Evolutionary conservation across 2,797 vertebrate genomes (phyloP), one percentile per base, ranked within the genome.

Genomic region (Anisognathus igniventris): DNA sequence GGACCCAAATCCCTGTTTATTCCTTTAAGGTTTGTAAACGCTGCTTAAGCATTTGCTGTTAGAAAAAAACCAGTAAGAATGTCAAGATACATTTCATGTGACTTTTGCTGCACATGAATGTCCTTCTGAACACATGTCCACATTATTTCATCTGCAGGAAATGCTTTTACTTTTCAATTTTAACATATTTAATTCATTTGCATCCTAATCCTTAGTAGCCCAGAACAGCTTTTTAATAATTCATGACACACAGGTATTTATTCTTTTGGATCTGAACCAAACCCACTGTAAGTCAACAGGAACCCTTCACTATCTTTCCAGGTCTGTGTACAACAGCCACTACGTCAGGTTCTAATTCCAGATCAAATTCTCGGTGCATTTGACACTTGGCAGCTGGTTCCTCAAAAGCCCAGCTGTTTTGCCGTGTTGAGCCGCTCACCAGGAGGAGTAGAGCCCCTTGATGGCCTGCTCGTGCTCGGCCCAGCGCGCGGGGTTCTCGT

Each of bases 401-500:
- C 11, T 1, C 1, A 14, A 4, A 39, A 56, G 42, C 30, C 58
- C 17, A 3, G 18, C 12, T 42, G 2, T 40, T 31, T 28, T 56
- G 28, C 37, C 9, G 4, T 7, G 10, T 6, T 1, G 70, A 19
- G 44, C 9, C 9, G 65, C 97, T 93, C 97, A 99, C 99, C 99
- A 99, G 75, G 99, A 99, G 0, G 99, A 99, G 97, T 99, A 99
- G 75, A 99, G 97, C 44, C 99, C 99, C 94, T 98, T 99, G 71
- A 99, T 90, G 75, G 98, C 99, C 96, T 99, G 99, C 45, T 99
- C 98, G 92, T 99, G 97, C 33, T 98, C 97, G 17, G 98, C 99
- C 99, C 99, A 99, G 83, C 99, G 99, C n/a, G 98, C 96, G 1
- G 99, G 98, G 88, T 99, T 99, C 96, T 99, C 99, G 7, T 99